Evolutionary conservation across 2,888 invertebrate genomes (phyloP), one percentile per base, ranked within the genome.

Genomic region (Drosophila vallismaia): DNA sequence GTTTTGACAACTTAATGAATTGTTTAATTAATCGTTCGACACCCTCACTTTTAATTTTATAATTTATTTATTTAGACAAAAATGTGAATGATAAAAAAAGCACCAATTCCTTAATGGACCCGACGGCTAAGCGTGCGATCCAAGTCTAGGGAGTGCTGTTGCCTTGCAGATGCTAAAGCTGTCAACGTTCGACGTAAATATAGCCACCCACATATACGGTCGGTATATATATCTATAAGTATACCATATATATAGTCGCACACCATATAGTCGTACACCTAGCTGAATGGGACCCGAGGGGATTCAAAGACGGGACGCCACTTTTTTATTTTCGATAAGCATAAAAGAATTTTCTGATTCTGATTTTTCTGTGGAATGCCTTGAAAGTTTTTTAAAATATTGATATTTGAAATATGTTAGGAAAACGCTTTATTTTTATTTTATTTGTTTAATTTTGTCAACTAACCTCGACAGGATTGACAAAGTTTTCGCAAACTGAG

Each of bases 401-500:
- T 36, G 26, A 50, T 60, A 45, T 44, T 29, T 9, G 12, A 40
- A 24, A 49, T 63, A 29, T 19, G 31, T 29, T 7, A 0, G 9
- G 38, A 19, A 19, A 19, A 19, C 19, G 19, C 19, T 19, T 19
- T n/a, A 14, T 31, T n/a, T 7, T 29, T n/a, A 33, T 33, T 51
- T 45, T 38, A 24, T 38, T 46, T 38, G 19, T 50, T 44, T 50
- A 6, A 29, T 66, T 19, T 33, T 19, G 7, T 3, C 5, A 74
- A 80, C 80, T 71, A 76, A 83, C 82, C 82, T 83, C 82, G 75
- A 74, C 82, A 83, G 51, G 77, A 75, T 72, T 75, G 66, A 53
- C 77, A 83, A 7, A 83, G 71, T 73, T 83, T 83, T 8, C 86
- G 71, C 56, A 86, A 66, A 49, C 86, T 83, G 1, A 83, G 64